A percentile compares a stretch with the other conserved stretches of the same genome.
Conservation (phyloP, 2,888 invertebrate genomes). For the Diaperis boleti region DNA sequence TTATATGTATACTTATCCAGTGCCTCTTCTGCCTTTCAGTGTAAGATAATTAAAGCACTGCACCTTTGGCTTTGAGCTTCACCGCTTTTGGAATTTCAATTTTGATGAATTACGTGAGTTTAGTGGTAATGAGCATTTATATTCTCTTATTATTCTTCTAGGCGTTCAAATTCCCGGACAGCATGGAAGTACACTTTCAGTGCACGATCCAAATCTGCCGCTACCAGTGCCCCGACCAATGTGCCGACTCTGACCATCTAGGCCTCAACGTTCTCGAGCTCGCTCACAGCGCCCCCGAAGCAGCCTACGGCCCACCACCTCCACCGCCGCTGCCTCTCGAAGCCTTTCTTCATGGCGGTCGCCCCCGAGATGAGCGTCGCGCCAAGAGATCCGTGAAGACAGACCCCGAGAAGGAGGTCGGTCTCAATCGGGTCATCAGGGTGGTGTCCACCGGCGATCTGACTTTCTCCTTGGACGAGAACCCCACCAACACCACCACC, state of each 20-base stretch:
- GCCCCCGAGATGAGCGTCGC: conserved; percentile 80
- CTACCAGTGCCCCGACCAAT: conserved; percentile 93
- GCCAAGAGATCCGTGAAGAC: conserved; percentile 71
- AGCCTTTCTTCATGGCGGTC: conserved; percentile 76
- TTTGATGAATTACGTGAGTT: no score
- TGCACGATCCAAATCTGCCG: conserved; percentile 95
- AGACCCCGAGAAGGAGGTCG: conserved; percentile 83
- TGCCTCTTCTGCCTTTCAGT: no score
- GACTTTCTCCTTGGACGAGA: conserved; percentile 84
- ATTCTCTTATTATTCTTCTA: no score
- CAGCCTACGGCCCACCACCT: conserved; percentile 80
- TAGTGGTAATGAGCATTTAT: no score
- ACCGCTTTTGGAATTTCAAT: no score
- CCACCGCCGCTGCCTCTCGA: conserved; percentile 72
- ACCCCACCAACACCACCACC: conserved; percentile 68
- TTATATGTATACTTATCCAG: no score
- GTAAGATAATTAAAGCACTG: no score
- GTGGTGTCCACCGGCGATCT: conserved; percentile 93
- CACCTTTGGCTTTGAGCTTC: no score
- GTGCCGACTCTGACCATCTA: conserved; percentile 71
- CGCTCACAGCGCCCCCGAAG: conserved; percentile 67
- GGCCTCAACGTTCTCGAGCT: conserved; percentile 47
- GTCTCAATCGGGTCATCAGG: conserved; percentile 88
- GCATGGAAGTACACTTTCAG: conserved; percentile 96
- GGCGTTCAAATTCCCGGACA: conserved; percentile 96